phyloP scores from a whole-genome alignment of 2,797 vertebrate genomes.

The Sciaenops ocellatus region DNA sequence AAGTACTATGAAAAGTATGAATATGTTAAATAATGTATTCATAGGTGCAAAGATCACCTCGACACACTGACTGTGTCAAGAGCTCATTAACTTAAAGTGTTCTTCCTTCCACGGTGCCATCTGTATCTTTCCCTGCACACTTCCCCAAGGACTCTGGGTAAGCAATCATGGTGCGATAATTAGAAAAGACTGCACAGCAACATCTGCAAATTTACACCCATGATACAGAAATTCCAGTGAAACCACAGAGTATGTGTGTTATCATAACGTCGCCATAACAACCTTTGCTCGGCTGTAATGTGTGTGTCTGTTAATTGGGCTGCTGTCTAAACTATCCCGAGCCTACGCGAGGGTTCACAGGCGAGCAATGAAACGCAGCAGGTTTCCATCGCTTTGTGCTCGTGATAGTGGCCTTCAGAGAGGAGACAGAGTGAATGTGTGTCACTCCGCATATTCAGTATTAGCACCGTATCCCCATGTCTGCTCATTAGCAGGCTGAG shows the following conservation, averaged over 20 bases:
- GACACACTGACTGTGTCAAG: not conserved
- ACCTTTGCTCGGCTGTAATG: slow-evolving; percentile 29
- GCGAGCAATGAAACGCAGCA: slow-evolving; percentile 27
- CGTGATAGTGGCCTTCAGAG: slow-evolving; percentile 46
- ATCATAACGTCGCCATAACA: slow-evolving; percentile 34
- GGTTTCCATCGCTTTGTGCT: slow-evolving; percentile 5
- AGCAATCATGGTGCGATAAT: slow-evolving; percentile 29
- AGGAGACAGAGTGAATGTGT: slow-evolving; percentile 20
- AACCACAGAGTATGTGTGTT: slow-evolving; percentile 26
- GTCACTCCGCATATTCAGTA: slow-evolving; percentile 34
- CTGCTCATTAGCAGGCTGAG: slow-evolving; percentile 69
- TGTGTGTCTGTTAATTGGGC: slow-evolving; percentile 38
- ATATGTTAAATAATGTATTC: not conserved
- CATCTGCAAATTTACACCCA: slow-evolving; percentile 31
- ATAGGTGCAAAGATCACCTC: slow-evolving; percentile 1
- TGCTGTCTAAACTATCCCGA: slow-evolving; percentile 4
- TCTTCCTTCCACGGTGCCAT: slow-evolving; percentile 11
- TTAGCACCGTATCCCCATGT: slow-evolving; percentile 58
- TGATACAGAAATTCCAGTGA: slow-evolving; percentile 21
- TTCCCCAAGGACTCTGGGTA: slow-evolving; percentile 22
- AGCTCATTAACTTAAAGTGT: slow-evolving; percentile 2
- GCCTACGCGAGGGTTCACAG: slow-evolving; percentile 15
- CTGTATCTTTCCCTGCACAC: not conserved
- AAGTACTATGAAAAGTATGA: not conserved
- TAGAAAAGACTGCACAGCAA: slow-evolving; percentile 34